phyloP scores from a whole-genome alignment of 2,797 vertebrate genomes.

The Siniperca undulata region DNA sequence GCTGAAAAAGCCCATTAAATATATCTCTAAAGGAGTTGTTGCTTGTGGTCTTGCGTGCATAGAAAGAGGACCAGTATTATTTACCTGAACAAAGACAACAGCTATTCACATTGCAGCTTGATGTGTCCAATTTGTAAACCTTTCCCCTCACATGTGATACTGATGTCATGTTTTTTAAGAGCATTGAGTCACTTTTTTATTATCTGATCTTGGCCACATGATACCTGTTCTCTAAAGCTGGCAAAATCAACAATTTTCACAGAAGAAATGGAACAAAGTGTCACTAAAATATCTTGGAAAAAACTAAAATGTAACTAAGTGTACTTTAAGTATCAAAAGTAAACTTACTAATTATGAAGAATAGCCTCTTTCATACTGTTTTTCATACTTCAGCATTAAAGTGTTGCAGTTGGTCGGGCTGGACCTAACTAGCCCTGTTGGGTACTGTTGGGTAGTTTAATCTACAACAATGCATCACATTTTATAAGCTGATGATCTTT shows the following conservation, averaged over 20 bases:
- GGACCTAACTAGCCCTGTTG: no score
- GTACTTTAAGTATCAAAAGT: background rate
- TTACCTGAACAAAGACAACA: background rate
- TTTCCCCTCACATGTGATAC: constrained; percentile 2
- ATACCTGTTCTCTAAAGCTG: background rate
- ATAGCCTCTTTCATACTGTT: background rate
- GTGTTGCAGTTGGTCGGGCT: background rate
- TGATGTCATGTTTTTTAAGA: background rate
- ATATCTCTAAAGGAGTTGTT: background rate
- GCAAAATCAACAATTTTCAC: no score
- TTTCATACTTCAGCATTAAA: background rate
- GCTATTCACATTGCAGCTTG: background rate
- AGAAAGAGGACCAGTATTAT: background rate
- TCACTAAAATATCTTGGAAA: no score
- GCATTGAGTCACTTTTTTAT: background rate
- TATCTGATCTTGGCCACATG: background rate
- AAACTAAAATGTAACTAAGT: no score
- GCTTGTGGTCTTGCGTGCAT: background rate
- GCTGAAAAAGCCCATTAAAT: constrained; percentile 6
- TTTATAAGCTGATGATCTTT: background rate
- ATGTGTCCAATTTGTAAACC: background rate
- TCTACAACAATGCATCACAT: background rate
- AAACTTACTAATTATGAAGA: background rate
- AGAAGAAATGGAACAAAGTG: no score
- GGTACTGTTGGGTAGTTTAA: background rate